Conservation (phyloP, 2,113 vertebrate genomes). For the Desmodus rotundus region DNA sequence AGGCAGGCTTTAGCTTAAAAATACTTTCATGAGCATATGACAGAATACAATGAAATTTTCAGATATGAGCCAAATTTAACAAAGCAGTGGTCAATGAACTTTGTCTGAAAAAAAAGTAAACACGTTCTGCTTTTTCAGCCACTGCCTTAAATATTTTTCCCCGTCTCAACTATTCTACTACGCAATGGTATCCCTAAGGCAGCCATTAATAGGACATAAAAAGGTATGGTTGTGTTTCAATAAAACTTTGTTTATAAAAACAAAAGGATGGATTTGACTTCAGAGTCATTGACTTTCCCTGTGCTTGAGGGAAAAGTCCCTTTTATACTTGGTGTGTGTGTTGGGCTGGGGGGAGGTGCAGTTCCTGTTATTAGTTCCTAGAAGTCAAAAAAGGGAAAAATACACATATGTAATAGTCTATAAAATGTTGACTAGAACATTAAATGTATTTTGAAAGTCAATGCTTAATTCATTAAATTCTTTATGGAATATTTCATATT, state of each 20-base stretch:
- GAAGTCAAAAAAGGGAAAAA: background rate
- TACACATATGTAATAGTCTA: too few species aligned
- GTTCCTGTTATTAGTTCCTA: background rate
- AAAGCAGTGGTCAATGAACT: background rate
- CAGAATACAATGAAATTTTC: background rate
- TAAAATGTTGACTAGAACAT: background rate
- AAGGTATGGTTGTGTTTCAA: background rate
- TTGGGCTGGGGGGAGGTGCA: background rate
- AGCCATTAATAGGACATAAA: background rate
- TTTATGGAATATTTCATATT: background rate
- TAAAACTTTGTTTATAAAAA: background rate
- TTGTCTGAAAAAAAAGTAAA: background rate
- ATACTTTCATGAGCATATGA: background rate
- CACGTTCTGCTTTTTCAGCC: background rate
- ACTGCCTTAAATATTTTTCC: too few species aligned
- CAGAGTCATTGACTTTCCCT: background rate
- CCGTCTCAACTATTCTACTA: background rate
- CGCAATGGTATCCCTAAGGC: background rate
- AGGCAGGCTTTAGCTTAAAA: background rate
- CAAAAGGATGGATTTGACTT: background rate
- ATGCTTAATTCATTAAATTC: background rate
- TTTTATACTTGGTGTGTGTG: background rate
- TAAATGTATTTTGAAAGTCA: background rate
- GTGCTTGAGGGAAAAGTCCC: background rate
- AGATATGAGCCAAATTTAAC: background rate